phyloP scores from a whole-genome alignment of 2,888 invertebrate species.

The Bembecia ichneumoniformis region DNA sequence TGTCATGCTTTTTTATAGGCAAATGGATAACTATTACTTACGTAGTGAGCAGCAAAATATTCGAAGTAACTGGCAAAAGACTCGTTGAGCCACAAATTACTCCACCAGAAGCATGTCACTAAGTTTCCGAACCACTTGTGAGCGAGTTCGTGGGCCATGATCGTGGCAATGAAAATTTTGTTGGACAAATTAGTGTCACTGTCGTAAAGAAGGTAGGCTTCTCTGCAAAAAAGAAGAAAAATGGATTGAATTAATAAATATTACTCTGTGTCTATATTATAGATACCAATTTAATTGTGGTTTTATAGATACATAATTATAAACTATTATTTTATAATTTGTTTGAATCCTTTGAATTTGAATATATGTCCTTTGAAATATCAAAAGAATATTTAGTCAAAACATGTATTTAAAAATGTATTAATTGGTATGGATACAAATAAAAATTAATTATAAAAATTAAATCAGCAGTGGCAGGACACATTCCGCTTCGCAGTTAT shows the following conservation, averaged over 20 bases:
- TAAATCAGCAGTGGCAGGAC: no score
- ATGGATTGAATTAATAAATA: background rate
- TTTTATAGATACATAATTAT: no score
- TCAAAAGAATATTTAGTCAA: no score
- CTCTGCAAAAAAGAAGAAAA: slow-evolving; percentile 29
- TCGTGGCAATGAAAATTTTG: slow-evolving; percentile 69
- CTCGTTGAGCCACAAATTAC: slow-evolving; percentile 80
- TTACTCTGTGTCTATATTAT: background rate
- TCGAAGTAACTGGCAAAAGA: slow-evolving; percentile 81
- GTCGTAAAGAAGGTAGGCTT: slow-evolving; percentile 63
- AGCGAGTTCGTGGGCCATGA: slow-evolving; percentile 82
- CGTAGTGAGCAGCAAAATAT: slow-evolving; percentile 74
- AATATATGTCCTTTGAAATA: no score
- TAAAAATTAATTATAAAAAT: no score
- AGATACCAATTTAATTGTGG: no score
- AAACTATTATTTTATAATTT: no score
- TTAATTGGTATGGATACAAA: no score
- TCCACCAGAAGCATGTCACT: slow-evolving; percentile 85
- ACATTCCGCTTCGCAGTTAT: no score
- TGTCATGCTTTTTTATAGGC: no score
- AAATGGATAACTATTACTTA: slow-evolving; percentile 19
- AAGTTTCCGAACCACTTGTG: slow-evolving; percentile 90
- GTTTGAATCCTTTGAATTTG: no score
- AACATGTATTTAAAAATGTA: no score
- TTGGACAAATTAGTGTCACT: slow-evolving; percentile 47